Evolutionary conservation across 35 echinoderm and acorn worm species (phyloP), one percentile per base, ranked within the genome.

Genomic region (Lytechinus pictus): DNA sequence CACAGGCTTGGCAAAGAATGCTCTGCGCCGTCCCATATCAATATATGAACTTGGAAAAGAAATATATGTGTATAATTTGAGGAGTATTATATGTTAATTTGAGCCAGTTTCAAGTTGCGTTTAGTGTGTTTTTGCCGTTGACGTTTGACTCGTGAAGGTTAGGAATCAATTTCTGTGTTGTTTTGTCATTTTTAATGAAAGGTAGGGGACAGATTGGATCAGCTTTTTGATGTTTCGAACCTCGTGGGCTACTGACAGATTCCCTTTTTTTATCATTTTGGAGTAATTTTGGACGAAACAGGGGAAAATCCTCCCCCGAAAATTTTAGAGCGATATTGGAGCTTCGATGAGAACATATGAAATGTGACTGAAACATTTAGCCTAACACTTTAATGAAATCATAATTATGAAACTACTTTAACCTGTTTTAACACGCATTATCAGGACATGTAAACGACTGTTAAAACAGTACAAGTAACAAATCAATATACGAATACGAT

Each of bases 61-160:
- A 54, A 90, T 44, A 90, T 79, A 90, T 54, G n/a, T 52, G 12
- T 52, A 90, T 90, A 90, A 90, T 90, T 90, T 52, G 88, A 12
- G 24, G 28, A 90, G 88, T 90, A 90, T 90, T 90, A 90, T 90
- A 90, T 90, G 88, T 52, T 90, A 90, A 90, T 90, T 90, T 90
- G 88, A 19, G 27, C 27, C 28, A 33, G 88, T 90, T 90, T 90
- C 88, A 54, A 19, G 88, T 90, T 90, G 10, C 88, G 6, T 12
- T 28, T 10, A 90, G 66, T 79, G 66, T n/a, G 66, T 79, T 79
- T 79, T 79, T 79, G 66, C 16, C 66, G 21, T 79, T 79, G 66
- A 79, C 6, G 66, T 79, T 79, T 79, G 66, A 16, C n/a, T 79
- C 21, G 19, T 6, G 66, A 4, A 24, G 66, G 4, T 3, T 19